A percentile compares a stretch with the other conserved stretches of the same genome.
Conservation (phyloP, 2,113 vertebrate species). For the Pithys albifrons region DNA sequence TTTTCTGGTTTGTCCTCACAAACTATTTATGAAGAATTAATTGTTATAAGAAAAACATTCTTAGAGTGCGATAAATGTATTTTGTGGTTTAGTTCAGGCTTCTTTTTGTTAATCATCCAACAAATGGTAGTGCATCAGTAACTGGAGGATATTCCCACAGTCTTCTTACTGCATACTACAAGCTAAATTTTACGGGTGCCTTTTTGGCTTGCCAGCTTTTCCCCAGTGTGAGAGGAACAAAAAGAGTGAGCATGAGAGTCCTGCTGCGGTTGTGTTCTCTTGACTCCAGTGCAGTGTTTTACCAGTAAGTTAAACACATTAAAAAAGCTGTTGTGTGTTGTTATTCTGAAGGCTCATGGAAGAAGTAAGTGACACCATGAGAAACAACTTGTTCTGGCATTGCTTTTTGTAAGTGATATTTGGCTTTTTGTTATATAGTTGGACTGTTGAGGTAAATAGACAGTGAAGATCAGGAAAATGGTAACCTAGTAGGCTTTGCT, state of each 20-base stretch:
- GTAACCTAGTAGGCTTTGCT: not conserved
- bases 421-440: not conserved
- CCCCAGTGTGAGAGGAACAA: not conserved
- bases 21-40: not conserved
- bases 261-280: not conserved
- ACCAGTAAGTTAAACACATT: not conserved
- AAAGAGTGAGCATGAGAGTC: not conserved
- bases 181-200: not conserved
- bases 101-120: not conserved
- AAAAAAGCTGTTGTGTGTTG: not conserved
- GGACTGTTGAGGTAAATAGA: not conserved
- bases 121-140: not conserved
- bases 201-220: not conserved
- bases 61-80: not conserved
- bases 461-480: not conserved
- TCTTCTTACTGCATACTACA: not conserved
- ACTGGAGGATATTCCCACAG: not conserved
- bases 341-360: not conserved
- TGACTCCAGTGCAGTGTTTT: not conserved
- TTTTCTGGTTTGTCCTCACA: not conserved
- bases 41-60: not conserved
- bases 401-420: not conserved
- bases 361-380: not conserved
- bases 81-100: not conserved
- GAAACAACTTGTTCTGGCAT: not conserved